Evolutionary conservation across 2,113 vertebrate species (phyloP), one percentile per base, ranked within the genome.

Genomic region (Anoura caudifer): DNA sequence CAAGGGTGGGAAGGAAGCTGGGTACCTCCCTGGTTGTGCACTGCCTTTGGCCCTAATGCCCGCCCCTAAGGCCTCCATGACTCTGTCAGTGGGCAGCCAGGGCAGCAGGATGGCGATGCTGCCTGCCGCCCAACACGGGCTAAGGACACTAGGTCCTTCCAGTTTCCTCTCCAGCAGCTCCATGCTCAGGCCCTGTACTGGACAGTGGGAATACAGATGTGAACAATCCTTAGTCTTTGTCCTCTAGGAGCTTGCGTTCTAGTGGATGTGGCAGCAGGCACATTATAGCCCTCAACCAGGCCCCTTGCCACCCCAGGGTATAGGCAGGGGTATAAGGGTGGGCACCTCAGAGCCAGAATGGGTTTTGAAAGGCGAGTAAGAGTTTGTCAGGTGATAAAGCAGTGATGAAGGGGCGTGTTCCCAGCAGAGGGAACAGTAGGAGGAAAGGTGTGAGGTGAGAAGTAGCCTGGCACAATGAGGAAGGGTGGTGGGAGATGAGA

Each of bases 321-420:
- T 26, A 13, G 36, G 59, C 45, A 75, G 61, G 43, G 43, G 6
- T 47, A 28, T 24, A 31, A 28, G 20, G 36, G 47, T 77, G 77
- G 61, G 38, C 19, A 47, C 69, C 14, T 31, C 4, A 63, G 43
- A 77, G 38, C 14, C 1, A 1, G 24, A 82, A 22, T 31, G 43
- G 12, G 26, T 59, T 92, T 76, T 94, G 43, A 90, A 89, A 80
- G 54, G 12, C 50, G 80, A 47, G n/a, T 43, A 79, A 56, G 81
- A 38, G 79, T 90, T 31, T 33, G 20, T 45, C 59, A 63, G 89
- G 31, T 80, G 92, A 43, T 24, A 19, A 31, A 33, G 31, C n/a
- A 10, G 16, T 86, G 38, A 50, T 28, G 38, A 84, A 47, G 52
- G 19, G 41, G 45, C 7, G 22, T 26, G 15, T n/a, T 59, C 31